Evolutionary conservation across 2,113 vertebrate species (phyloP), one percentile per base, ranked within the genome.

Genomic region (Lophotis ruficrista): DNA sequence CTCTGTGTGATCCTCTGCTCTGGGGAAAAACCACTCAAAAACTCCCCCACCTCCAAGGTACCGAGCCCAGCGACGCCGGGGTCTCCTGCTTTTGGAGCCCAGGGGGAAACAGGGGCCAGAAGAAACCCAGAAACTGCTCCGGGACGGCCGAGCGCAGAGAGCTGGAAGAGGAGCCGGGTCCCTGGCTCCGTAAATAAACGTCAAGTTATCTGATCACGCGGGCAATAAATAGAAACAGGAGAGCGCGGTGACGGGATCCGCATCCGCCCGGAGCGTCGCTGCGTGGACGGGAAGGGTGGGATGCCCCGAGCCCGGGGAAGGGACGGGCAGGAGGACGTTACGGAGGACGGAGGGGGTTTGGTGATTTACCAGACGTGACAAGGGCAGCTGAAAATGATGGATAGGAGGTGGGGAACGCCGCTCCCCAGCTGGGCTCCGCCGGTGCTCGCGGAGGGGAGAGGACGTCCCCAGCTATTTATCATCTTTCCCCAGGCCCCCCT

Each of bases 1-100:
- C 53, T 77, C 75, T 0, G 0, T 2, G 6, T 0, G 3, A 54
- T 65, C 70, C 47, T 54, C 2, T 1, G 7, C 33, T 0, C 33
- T 0, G 0, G 9, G 47, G 38, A 7, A 84, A 64, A 12, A 17
- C 17, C 16, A 14, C 16, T 20, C 2, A 5, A 10, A 66, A 31
- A 2, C 2, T 28, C 25, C n/a, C 12, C 21, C 28, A 12, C 2
- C 14, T 61, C 50, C 24, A 4, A 51, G 35, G 47, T 38, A 33
- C 10, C 47, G 24, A 30, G n/a, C 8, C 23, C 51, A 60, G 31
- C 37, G 35, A 2, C 0, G 0, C 25, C 3, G 3, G 6, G 14
- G 13, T 31, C 12, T 70, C 56, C 31, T 4, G 61, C 13, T 47
- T 57, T 50, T 19, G 43, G 62, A 62, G 19, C 18, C 12, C 1